Base-by-base conservation (phyloP, 2,888 invertebrate genomes). In the Troides helena region DNA sequence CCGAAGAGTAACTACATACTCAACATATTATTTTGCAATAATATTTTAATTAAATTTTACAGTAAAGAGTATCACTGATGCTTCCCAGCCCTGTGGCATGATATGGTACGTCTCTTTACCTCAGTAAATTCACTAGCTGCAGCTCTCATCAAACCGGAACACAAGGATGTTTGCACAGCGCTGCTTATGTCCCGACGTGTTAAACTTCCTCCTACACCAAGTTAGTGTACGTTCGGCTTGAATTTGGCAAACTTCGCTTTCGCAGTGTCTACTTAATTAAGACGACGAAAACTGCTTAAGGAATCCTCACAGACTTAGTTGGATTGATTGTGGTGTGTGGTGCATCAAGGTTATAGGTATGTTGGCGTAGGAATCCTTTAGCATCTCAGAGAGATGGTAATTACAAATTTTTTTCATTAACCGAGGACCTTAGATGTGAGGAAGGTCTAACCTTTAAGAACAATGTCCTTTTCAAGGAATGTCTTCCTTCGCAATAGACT, bases 261-360 rank as follows among this genome's bases (percentile, higher is more conserved):
- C 14, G 53, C 50, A 4, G 25, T 23, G 62, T 25, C 53, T n/a
- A 18, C 50, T 64, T 64, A 64, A 64, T 64, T 30, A 64, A 64
- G 30, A 53, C 63, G 63, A 64, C 53, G 63, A 64, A 64, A 64
- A 64, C 56, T 56, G 63, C 50, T 64, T 56, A 50, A 64, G 63
- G 63, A 30, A 56, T 56, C 50, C 63, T 53, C 30, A n/a, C 63
- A 53, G 30, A 53, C 53, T 56, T 53, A 56, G 63, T 56, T 36
- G 53, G 63, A 64, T 64, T 53, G 63, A 30, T 64, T 64, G 30
- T 64, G 50, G 63, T n/a, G 53, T 53, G 12, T 50, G 53, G 4
- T n/a, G 5, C 14, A 6, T 53, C n/a, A n/a, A n/a, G n/a, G 18
- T 7, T 53, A 8, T 53, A 7, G n/a, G 18, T n/a, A n/a, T 53